These are phyloP conservation scores for Heliconius hermathena DNA, from an alignment of 1,140 invertebrate species.

Conservation along the genomic window DNA sequence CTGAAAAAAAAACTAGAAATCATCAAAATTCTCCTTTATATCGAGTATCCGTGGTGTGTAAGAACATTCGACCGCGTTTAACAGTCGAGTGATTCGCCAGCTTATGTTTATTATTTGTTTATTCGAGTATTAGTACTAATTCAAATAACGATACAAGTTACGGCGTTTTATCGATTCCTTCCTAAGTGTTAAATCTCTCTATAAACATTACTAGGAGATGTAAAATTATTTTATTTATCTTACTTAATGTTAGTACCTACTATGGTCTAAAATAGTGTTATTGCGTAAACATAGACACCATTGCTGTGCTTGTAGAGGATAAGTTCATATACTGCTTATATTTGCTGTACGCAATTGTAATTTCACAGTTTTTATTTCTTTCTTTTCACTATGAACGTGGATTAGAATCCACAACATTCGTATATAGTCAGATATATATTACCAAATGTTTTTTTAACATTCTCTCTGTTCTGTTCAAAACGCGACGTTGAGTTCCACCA, in stretches of 20 bases:
- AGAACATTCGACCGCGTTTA: conserved; percentile 17
- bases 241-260: neutral
- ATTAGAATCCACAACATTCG: too few relatives aligned
- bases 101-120: conserved; percentile 28
- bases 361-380: too few relatives aligned
- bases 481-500: too few relatives aligned
- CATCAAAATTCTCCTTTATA: neutral
- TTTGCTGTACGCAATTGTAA: too few relatives aligned
- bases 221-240: neutral
- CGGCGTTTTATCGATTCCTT: neutral
- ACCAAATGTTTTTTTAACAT: too few relatives aligned
- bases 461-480: too few relatives aligned
- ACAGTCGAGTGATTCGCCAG: conserved; percentile 1
- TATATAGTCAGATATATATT: too few relatives aligned
- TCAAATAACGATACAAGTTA: neutral
- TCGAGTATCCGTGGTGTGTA: neutral
- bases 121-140: conserved; percentile 8
- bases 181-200: neutral
- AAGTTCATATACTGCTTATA: too few relatives aligned
- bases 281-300: too few relatives aligned
- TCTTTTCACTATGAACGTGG: too few relatives aligned
- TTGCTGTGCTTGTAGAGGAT: too few relatives aligned
- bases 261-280: neutral
- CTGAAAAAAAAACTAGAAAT: neutral
- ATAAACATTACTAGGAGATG: neutral